Evolutionary conservation across 2,797 vertebrate species (phyloP).

Genomic region (Arvicola amphibius): DNA sequence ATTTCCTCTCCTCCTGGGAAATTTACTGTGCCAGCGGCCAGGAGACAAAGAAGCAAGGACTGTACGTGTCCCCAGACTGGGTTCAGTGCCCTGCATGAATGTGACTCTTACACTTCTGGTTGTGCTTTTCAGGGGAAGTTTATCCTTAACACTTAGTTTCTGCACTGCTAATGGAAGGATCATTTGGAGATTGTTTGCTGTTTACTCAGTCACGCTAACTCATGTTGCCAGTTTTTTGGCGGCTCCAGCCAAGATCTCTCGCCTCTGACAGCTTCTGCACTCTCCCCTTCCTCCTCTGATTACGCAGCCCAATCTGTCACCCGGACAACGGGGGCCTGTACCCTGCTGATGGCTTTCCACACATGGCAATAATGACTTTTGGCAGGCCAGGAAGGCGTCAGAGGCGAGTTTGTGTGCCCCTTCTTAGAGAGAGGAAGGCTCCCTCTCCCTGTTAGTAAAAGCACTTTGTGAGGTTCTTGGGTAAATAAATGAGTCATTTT

Average conservation of each 20-base stretch:
- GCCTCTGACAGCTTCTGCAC: constrained; percentile 92
- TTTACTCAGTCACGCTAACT: constrained; percentile 90
- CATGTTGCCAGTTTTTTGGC: constrained; percentile 96
- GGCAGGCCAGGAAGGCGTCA: constrained; percentile 92
- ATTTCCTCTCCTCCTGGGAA: constrained; percentile 59
- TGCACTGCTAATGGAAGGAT: constrained; percentile 81
- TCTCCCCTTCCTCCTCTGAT: constrained; percentile 94
- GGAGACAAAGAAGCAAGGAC: constrained; percentile 76
- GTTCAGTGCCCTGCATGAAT: neutral
- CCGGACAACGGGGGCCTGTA: constrained; percentile 94
- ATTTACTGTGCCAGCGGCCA: constrained; percentile 71
- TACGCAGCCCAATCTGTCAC: constrained; percentile 99
- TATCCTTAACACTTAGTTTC: constrained; percentile 77
- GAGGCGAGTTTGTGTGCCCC: constrained; percentile 84
- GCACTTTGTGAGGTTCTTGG: constrained; percentile 98
- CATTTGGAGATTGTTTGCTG: constrained; percentile 89
- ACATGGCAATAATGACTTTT: constrained; percentile 99
- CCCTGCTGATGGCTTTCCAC: constrained; percentile 98
- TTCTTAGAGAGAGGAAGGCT: constrained; percentile 89
- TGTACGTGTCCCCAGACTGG: neutral
- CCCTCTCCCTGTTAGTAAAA: constrained; percentile 93
- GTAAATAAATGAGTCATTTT: constrained; percentile 99
- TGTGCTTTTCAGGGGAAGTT: constrained; percentile 82
- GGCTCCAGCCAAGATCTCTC: constrained; percentile 93
- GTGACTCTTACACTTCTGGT: constrained; percentile 71